Evolutionary conservation across 2,888 invertebrate genomes (phyloP), one percentile per base, ranked within the genome.

Genomic region (Myopa testacea): DNA sequence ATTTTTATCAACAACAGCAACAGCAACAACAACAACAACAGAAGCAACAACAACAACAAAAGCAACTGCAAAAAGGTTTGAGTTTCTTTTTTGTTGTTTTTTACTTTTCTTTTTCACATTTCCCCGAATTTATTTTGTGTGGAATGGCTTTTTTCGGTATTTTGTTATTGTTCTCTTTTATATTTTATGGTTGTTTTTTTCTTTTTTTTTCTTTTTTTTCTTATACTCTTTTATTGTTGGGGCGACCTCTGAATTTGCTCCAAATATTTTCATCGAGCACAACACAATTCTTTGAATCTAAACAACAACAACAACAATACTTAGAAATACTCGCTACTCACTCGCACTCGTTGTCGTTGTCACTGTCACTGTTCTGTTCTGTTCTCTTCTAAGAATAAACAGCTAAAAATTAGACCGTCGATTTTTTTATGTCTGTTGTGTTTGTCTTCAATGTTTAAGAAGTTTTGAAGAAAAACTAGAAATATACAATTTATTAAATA

Each of bases 1-100:
- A 86, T 81, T 85, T 88, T 75, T 86, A 86, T 80, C 84, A 85
- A 77, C 87, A 87, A 67, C 87, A 88, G 34, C 87, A 87, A 6
- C 86, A 86, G 6, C 84, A 84, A 4, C 82, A 83, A 12, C 82
- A 81, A 19, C 81, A 82, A 50, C 83, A 83, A 26, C 81, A 83
- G 55, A n/a, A n/a, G n/a, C n/a, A n/a, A n/a, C 83, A 83, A 75
- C 81, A 81, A n/a, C 82, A 78, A 71, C 82, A 83, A 52, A 83
- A 83, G 75, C 82, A 79, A 70, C 82, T 84, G 79, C 84, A 84
- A 77, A 86, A 86, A 86, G 86, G 86, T 86, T 83, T 50, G 85
- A 82, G 40, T 60, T 4, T 76, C 58, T 7, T 73, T 26, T 40
- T 62, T 16, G 37, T 71, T 65, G 40, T 10, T 19, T 67, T 16